Conservation (phyloP, 2,797 vertebrate species). For the Chaenodraco wilsoni region DNA sequence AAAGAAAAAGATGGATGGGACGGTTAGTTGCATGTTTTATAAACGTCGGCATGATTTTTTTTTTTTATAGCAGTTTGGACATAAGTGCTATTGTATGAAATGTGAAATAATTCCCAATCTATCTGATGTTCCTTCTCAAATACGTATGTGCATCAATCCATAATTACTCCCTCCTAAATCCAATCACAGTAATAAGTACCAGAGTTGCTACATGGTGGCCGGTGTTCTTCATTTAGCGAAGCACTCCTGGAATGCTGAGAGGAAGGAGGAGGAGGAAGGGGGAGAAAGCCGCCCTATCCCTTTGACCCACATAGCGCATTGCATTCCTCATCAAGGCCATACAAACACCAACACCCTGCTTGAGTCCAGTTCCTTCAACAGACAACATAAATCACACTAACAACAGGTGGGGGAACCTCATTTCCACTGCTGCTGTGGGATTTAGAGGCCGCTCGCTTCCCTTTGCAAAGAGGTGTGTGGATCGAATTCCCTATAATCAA, state of each 20-base stretch:
- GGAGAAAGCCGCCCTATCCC: slow-evolving; percentile 69
- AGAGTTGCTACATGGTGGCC: slow-evolving; percentile 64
- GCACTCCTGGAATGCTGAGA: slow-evolving; percentile 78
- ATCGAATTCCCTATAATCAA: slow-evolving; percentile 67
- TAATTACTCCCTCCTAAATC: slow-evolving; percentile 31
- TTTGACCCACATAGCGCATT: slow-evolving; percentile 81
- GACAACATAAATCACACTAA: slow-evolving; percentile 68
- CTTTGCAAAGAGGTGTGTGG: slow-evolving; percentile 31
- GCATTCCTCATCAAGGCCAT: slow-evolving; percentile 82
- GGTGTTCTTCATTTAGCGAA: slow-evolving; percentile 78
- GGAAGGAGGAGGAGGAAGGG: slow-evolving; percentile 61
- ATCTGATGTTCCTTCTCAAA: slow-evolving; percentile 4
- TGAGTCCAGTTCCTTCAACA: slow-evolving; percentile 65
- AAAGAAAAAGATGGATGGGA: background rate
- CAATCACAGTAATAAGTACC: slow-evolving; percentile 53
- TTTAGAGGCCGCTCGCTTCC: slow-evolving; percentile 54
- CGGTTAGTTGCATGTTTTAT: slow-evolving; percentile 6
- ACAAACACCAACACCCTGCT: slow-evolving; percentile 68
- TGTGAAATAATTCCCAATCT: slow-evolving; percentile 14
- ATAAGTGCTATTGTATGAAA: background rate
- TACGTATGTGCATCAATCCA: background rate
- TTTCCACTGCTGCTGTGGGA: slow-evolving; percentile 52
- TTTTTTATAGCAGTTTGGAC: background rate
- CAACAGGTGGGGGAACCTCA: slow-evolving; percentile 65
- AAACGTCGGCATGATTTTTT: background rate